A percentile compares a stretch with the other conserved stretches of the same genome.
phyloP scores from a whole-genome alignment of 35 echinoderm and acorn worm species.

The Eucidaris tribuloides region DNA sequence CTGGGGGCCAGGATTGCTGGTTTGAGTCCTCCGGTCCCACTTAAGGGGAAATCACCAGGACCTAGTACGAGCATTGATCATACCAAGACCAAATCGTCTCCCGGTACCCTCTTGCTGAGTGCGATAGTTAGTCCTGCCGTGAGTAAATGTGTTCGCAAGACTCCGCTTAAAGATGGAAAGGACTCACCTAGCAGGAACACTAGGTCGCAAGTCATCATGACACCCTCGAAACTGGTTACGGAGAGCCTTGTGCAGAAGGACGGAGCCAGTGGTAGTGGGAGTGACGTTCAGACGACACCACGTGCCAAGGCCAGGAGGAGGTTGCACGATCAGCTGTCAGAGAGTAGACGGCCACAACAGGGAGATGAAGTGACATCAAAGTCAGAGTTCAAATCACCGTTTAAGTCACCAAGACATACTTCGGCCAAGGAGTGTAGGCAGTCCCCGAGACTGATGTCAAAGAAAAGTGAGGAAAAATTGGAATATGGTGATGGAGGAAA shows the following conservation, averaged over 20 bases:
- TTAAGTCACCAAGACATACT: neutral
- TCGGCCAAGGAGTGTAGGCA: neutral
- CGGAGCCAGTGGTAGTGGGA: too few relatives aligned
- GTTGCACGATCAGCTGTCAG: neutral
- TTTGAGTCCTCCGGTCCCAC: neutral
- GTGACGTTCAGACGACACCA: neutral
- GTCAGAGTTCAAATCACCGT: neutral
- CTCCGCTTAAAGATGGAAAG: too few relatives aligned
- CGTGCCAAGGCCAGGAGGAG: slow-evolving; percentile 26
- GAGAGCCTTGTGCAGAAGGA: slow-evolving; percentile 7
- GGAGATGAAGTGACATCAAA: neutral
- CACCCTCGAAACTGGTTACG: neutral
- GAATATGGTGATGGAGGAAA: too few relatives aligned
- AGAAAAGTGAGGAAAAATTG: too few relatives aligned
- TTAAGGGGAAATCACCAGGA: neutral
- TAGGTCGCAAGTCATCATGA: neutral
- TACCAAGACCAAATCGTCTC: neutral
- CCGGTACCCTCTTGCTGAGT: slow-evolving; percentile 12
- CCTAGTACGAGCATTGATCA: neutral
- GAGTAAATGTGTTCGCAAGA: neutral
- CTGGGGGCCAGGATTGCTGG: slow-evolving; percentile 38
- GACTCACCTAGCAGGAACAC: slow-evolving; percentile 35
- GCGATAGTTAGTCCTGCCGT: slow-evolving; percentile 27
- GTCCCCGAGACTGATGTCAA: neutral
- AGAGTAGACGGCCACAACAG: neutral